phyloP scores from a whole-genome alignment of 2,113 vertebrate species.

The Cyanoramphus novaezelandiae region DNA sequence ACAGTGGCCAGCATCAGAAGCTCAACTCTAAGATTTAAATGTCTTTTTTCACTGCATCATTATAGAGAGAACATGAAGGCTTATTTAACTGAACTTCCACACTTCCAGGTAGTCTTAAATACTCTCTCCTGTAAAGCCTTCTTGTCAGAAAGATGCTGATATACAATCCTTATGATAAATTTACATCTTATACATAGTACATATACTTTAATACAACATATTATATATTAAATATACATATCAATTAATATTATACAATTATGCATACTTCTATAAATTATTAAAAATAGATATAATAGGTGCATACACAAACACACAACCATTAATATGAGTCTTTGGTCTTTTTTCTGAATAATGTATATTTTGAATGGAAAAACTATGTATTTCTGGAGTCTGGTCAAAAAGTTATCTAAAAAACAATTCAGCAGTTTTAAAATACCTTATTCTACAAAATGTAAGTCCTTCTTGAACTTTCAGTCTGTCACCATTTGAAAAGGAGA shows the following conservation, averaged over 20 bases:
- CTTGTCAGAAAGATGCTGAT: background rate
- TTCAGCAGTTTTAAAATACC: background rate
- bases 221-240: background rate
- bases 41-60: background rate
- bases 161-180: background rate
- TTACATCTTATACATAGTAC: background rate
- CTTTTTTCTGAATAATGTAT: background rate
- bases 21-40: background rate
- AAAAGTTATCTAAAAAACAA: background rate
- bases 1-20: background rate
- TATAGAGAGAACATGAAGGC: background rate
- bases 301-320: background rate
- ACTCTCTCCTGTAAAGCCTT: background rate
- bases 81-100: background rate
- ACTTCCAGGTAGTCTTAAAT: background rate
- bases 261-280: background rate
- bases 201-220: background rate
- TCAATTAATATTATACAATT: background rate
- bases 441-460: background rate
- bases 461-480: background rate
- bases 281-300: background rate
- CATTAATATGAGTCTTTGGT: background rate
- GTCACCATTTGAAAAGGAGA: slow-evolving; percentile 16
- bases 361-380: background rate
- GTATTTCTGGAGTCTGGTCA: background rate